Base-by-base conservation (phyloP, 2,797 vertebrate genomes). In the Vespertilio murinus region DNA sequence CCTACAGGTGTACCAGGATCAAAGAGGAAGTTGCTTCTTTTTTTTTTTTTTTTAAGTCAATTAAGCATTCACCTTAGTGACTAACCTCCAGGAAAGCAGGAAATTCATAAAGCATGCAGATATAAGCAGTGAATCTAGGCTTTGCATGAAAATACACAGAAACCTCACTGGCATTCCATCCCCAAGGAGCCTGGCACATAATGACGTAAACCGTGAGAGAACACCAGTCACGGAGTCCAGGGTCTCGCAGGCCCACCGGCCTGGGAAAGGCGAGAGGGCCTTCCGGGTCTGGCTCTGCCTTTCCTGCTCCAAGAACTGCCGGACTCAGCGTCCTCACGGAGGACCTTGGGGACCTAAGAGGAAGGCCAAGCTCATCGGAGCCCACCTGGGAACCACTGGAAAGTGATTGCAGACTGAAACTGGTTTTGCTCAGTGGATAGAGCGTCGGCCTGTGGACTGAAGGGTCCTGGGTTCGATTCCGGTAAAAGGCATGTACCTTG, bases 361-460 rank as follows among this genome's bases (percentile, higher is more conserved):
- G 74, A 86, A 94, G 56, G 49, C 80, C 91, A 71, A 59, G 94
- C 91, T 95, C 91, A 91, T 28, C 10, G 0, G 64, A 30, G 78
- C 71, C 2, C 5, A 59, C 67, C 28, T 25, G 83, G 90, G 23
- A 67, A 75, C 87, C 71, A 87, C 0, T 7, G 92, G 88, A 90
- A 23, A 64, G 92, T 87, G 94, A 94, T 93, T 93, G 74, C n/a
- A n/a, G n/a, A n/a, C n/a, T n/a, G n/a, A n/a, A n/a, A n/a, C n/a
- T n/a, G n/a, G n/a, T n/a, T n/a, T n/a, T n/a, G n/a, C n/a, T n/a
- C n/a, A n/a, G n/a, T n/a, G n/a, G n/a, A n/a, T n/a, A n/a, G n/a
- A n/a, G n/a, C n/a, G n/a, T n/a, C n/a, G n/a, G n/a, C n/a, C n/a
- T n/a, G n/a, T n/a, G n/a, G n/a, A n/a, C n/a, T n/a, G n/a, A n/a